A percentile compares a stretch with the other conserved stretches of the same genome.
These are phyloP conservation scores for Eupithecia inturbata DNA, from an alignment of 2,888 invertebrate species.

Conservation along the genomic window DNA sequence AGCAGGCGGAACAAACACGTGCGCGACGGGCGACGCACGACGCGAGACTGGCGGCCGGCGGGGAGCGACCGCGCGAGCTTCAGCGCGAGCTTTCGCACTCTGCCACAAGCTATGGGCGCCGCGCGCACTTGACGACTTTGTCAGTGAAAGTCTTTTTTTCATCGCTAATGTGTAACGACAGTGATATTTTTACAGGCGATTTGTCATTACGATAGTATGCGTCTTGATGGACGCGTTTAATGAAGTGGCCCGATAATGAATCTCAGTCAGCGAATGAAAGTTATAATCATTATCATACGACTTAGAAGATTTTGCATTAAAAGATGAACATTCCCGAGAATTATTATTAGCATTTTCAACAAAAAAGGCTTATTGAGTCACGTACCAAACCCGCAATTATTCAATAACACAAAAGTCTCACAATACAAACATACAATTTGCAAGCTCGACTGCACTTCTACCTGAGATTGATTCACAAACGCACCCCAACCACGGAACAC, in stretches of 20 bases:
- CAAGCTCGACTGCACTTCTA: conserved; percentile 35
- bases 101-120: conserved; percentile 14
- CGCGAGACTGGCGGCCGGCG: conserved; percentile 73
- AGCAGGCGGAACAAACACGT: conserved; percentile 54
- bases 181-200: conserved; percentile 46
- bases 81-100: conserved; percentile 36
- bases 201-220: conserved; percentile 43
- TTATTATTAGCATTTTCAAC: not conserved
- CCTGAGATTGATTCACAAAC: conserved; percentile 43
- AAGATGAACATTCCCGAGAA: not conserved
- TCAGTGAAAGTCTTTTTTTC: conserved; percentile 59
- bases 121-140: conserved; percentile 44
- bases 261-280: not conserved
- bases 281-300: not conserved
- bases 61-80: conserved; percentile 29
- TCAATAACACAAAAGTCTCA: conserved; percentile 20
- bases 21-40: conserved; percentile 69
- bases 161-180: conserved; percentile 45
- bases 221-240: conserved; percentile 27
- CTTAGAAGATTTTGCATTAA: not conserved
- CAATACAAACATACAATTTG: conserved; percentile 21
- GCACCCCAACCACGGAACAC: conserved; percentile 38
- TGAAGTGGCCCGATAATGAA: conserved; percentile 13
- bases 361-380: conserved; percentile 7
- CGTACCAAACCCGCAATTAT: conserved; percentile 25